Conservation (phyloP, 23 tunicate species). For the Pegea sp. region DNA sequence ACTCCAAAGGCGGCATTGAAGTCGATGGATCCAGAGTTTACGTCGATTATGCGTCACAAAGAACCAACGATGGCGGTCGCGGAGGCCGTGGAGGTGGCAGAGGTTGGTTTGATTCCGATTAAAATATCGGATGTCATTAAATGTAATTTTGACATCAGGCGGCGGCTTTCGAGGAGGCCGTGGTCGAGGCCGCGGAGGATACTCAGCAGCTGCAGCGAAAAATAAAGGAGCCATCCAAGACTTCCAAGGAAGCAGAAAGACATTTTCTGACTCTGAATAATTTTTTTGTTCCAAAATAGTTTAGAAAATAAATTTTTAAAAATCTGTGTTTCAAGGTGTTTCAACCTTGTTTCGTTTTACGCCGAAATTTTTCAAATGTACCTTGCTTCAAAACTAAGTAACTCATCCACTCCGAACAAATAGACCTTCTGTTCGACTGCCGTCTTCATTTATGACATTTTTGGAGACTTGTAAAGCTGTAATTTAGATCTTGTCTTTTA, state of each 20-base stretch:
- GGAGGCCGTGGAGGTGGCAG: conserved; percentile 30
- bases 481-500: too few relatives aligned
- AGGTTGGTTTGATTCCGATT: conserved; percentile 4
- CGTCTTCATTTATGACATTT: too few relatives aligned
- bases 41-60: conserved; percentile 49
- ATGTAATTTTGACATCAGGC: conserved; percentile 1
- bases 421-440: too few relatives aligned
- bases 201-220: conserved; percentile 16
- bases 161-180: conserved; percentile 40
- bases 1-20: conserved; percentile 47
- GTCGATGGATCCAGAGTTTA: conserved; percentile 27
- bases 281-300: neutral
- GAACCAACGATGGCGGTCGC: conserved; percentile 32
- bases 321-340: too few relatives aligned
- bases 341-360: too few relatives aligned
- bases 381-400: too few relatives aligned
- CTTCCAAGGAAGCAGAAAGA: conserved; percentile 44
- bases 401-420: too few relatives aligned
- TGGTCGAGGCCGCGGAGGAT: conserved; percentile 30
- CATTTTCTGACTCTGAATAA: conserved; percentile 33
- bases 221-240: conserved; percentile 19
- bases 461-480: too few relatives aligned
- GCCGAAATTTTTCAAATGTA: too few relatives aligned
- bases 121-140: conserved; percentile 4
- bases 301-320: too few relatives aligned